Base-by-base conservation (phyloP, 2,113 vertebrate genomes). In the Puffinus mauretanicus region DNA sequence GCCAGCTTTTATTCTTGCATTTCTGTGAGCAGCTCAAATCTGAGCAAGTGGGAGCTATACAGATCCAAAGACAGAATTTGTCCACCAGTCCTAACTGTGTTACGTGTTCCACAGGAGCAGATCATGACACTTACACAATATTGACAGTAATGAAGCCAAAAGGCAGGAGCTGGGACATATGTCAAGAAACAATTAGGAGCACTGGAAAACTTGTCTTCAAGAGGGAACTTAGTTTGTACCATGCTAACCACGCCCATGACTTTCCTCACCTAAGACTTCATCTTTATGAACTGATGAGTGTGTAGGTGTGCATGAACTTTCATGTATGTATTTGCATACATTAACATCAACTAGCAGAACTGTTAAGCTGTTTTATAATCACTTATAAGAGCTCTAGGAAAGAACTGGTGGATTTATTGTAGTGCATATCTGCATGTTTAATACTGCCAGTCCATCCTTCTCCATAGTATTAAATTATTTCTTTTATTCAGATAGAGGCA, bases 41-140 rank as follows among this genome's bases (percentile, higher is more conserved):
- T 40, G 30, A 72, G 65, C 42, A 66, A 42, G 71, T 7, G 8
- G 47, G 24, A 89, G 25, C 57, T 51, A 32, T 34, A 26, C n/a
- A 52, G 40, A 34, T 34, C 55, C 29, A 21, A 66, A 27, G 76
- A 54, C 29, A 65, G 47, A 38, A 60, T 25, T 6, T 77, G 26
- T 29, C 54, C 42, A 42, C 42, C 29, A 32, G 42, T 27, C 38
- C 40, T 17, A 18, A 10, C 30, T 15, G 57, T 30, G 20, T 22
- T 34, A 36, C 0, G 0, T 24, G 60, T 38, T 30, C 44, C 27
- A 49, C 21, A 11, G 32, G n/a, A 66, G 29, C 81, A 60, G 26
- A 20, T 17, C 9, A 24, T 1, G 21, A 26, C 38, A 13, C 38
- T 30, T 16, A 7, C 0, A 7, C 5, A 38, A 6, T 54, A 57